These are phyloP conservation scores for Stegana nigrithorax DNA, from an alignment of 2,888 invertebrate genomes.

Conservation along the genomic window DNA sequence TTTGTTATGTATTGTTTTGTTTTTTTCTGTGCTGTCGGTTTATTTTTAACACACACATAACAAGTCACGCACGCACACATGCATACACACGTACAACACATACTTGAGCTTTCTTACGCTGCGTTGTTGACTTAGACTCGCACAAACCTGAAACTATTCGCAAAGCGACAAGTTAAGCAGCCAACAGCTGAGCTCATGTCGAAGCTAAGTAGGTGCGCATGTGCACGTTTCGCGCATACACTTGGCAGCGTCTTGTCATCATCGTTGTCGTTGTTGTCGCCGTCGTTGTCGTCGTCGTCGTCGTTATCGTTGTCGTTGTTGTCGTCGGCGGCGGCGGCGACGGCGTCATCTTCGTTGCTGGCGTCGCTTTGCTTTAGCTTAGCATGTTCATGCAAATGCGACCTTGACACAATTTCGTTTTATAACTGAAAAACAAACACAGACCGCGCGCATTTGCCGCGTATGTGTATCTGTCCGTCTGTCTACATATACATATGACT, in stretches of 20 bases:
- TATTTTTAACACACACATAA: too few relatives aligned
- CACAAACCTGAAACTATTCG: background rate
- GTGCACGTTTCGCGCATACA: background rate
- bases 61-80: too few relatives aligned
- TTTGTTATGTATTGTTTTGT: too few relatives aligned
- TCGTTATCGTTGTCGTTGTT: background rate
- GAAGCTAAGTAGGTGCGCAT: background rate
- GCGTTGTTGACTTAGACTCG: too few relatives aligned
- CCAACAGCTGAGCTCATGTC: background rate
- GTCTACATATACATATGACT: slow-evolving; percentile 3
- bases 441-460: slow-evolving; percentile 21
- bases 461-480: too few relatives aligned
- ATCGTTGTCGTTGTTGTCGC: too few relatives aligned
- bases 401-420: slow-evolving; percentile 63
- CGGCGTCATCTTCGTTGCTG: background rate
- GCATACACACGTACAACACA: too few relatives aligned
- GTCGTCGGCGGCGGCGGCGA: background rate
- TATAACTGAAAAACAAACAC: slow-evolving; percentile 58
- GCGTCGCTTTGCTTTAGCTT: slow-evolving; percentile 37
- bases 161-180: background rate
- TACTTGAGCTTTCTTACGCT: too few relatives aligned
- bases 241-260: too few relatives aligned
- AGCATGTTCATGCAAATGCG: slow-evolving; percentile 62
- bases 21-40: too few relatives aligned
- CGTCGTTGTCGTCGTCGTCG: background rate